Base-by-base conservation (phyloP, 2,888 invertebrate species). In the Zele albiditarsus region DNA sequence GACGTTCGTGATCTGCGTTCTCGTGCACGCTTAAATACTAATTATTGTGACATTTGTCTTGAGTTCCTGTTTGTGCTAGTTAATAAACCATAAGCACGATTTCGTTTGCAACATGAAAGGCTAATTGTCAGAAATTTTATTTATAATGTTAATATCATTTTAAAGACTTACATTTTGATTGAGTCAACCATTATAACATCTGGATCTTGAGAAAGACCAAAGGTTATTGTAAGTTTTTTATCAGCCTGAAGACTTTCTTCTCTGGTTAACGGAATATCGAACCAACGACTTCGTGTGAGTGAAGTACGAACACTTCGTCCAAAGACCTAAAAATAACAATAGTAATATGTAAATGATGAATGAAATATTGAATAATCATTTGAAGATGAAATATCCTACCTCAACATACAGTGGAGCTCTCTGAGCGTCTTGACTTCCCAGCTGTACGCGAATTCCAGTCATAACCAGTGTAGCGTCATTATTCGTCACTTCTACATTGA, bases 231-330 rank as follows among this genome's bases (percentile, higher is more conserved):
- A n/a, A 98, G 90, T 84, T 96, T 96, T 89, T 97, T 97, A 88
- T 98, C 98, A 0, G 97, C 96, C 83, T 95, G 95, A 10, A 98
- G 90, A 72, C 97, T 96, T 89, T 99, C 98, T 84, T 98, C 98
- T 63, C 97, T 92, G 0, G 97, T 97, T 80, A 99, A 91, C 0
- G 98, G 98, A 81, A 99, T 94, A 88, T 99, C 98, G 86, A 95
- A 98, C 98, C 98, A 99, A 16, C 99, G 93, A 81, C 94, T 94
- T 38, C 96, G 92, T 0, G 93, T 92, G 3, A 95, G 91, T 6
- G 92, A 91, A 0, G 95, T 95, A 14, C 92, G 92, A n/a, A 96
- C 91, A 5, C 92, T 92, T 81, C 97, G 91, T 3, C 95, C 95
- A 85, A 94, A 93, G 1, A 95, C 90, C 92, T 93, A 80, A 67